Base-by-base conservation (phyloP, 2,797 vertebrate genomes). In the Melanotaenia boesemani region DNA sequence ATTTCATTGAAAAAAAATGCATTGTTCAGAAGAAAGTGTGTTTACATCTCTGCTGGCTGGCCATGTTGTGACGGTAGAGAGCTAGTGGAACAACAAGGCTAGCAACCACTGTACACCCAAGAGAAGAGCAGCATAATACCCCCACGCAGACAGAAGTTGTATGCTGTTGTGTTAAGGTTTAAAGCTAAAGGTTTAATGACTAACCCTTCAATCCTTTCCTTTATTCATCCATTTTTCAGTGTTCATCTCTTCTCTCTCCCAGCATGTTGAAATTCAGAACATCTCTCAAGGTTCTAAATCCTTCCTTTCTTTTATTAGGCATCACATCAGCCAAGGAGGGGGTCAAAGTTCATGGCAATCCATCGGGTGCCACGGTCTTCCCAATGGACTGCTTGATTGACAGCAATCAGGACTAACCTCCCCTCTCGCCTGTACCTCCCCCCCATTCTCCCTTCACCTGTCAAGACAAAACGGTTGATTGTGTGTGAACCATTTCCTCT, bases 261-360 rank as follows among this genome's bases (percentile, higher is more conserved):
- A 94, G 94, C 89, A 94, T 93, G 95, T 97, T 97, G 95, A 96
- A 97, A 97, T 97, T 97, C 96, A 96, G 95, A 94, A 94, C 91
- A 81, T 95, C 96, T 96, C 95, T 97, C 97, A 98, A 98, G 97
- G 97, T 98, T 96, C 97, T 97, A 96, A 96, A 95, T 95, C 95
- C 95, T 95, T 81, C 41, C 63, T 48, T 61, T 34, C 63, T 63
- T 63, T 94, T 94, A 92, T 96, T 95, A 95, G 95, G 96, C 95
- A 95, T 83, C 76, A 79, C 80, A 92, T 84, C 74, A 56, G 70
- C 69, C 67, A 70, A 61, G 46, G 86, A 71, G 77, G 82, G 88
- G 96, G 97, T 98, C 97, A 98, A 94, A 96, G 97, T 96, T 98
- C 96, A 96, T 75, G 92, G 68, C 22, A 7, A 78, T 95, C 95